A percentile compares a stretch with the other conserved stretches of the same genome.
These are phyloP conservation scores for Atherinomorus stipes DNA, from an alignment of 2,113 vertebrate genomes.

Conservation along the genomic window DNA sequence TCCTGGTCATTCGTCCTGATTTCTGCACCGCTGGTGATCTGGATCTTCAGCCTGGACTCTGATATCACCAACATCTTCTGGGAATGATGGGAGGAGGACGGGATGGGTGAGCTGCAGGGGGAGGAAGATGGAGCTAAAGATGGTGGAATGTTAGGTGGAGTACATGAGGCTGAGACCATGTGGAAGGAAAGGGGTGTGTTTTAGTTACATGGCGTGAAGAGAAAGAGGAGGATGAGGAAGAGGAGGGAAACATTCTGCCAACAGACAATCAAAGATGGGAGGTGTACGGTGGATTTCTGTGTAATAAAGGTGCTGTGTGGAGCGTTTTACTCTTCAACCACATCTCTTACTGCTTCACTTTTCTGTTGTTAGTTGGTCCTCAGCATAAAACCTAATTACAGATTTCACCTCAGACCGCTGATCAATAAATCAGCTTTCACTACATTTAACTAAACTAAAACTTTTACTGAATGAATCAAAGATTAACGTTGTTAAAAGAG, in stretches of 20 bases:
- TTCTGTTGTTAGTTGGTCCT: no score
- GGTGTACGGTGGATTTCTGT: not conserved
- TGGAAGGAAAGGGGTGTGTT: not conserved
- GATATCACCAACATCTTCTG: slow-evolving; percentile 87
- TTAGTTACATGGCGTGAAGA: no score
- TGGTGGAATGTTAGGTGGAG: not conserved
- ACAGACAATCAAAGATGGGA: slow-evolving; percentile 49
- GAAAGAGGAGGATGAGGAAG: not conserved
- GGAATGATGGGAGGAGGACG: slow-evolving; percentile 63
- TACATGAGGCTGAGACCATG: not conserved
- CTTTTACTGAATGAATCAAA: no score
- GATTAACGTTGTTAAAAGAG: not conserved
- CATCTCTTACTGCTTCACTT: no score
- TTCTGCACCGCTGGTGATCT: slow-evolving; percentile 77
- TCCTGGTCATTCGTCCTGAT: slow-evolving; percentile 84
- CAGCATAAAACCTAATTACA: no score
- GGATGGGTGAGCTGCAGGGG: not conserved
- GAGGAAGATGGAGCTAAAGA: not conserved
- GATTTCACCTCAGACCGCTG: no score
- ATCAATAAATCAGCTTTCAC: no score
- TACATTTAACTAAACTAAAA: no score
- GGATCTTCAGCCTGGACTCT: slow-evolving; percentile 87
- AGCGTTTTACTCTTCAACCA: slow-evolving; percentile 5
- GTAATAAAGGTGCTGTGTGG: slow-evolving; percentile 41
- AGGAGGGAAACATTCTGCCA: slow-evolving; percentile 14